Evolutionary conservation across 2,797 vertebrate species (phyloP).

Genomic region (Falco rusticolus): DNA sequence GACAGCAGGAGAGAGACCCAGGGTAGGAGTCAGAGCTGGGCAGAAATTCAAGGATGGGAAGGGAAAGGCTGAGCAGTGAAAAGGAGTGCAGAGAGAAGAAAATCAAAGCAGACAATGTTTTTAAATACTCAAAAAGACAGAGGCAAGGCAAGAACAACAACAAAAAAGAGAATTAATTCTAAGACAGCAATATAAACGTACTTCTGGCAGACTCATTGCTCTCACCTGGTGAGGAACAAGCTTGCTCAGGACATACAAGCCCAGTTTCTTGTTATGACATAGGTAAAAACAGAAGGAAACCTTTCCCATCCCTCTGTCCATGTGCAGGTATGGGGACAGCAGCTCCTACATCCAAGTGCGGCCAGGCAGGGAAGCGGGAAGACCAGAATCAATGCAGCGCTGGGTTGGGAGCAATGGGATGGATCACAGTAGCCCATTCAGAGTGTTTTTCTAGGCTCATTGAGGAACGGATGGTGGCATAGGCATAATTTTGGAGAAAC

Average conservation of each 20-base stretch:
- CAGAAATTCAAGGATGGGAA: not conserved
- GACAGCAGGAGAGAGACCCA: not conserved
- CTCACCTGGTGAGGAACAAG: not conserved
- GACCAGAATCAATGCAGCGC: fast-evolving
- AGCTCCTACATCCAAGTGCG: not conserved
- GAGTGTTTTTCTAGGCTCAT: constrained; percentile 21
- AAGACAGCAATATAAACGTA: not conserved
- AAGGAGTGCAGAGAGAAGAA: not conserved
- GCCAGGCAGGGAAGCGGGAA: not conserved
- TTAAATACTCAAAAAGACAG: not conserved
- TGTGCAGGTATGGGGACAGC: not conserved
- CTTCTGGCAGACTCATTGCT: not conserved
- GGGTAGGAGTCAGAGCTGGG: not conserved
- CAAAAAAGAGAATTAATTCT: not conserved
- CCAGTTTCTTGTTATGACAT: not conserved
- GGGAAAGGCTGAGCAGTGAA: not conserved
- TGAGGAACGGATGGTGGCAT: not conserved
- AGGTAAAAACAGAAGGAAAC: not conserved
- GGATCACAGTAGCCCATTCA: not conserved
- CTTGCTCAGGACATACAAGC: not conserved
- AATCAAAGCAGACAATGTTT: not conserved
- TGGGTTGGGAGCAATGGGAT: not conserved
- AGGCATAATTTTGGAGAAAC: constrained; percentile 30
- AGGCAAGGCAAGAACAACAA: not conserved
- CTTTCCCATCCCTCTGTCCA: fast-evolving